Evolutionary conservation across 1,140 invertebrate genomes (phyloP), one percentile per base, ranked within the genome.

Genomic region (Hylaeus volcanicus): DNA sequence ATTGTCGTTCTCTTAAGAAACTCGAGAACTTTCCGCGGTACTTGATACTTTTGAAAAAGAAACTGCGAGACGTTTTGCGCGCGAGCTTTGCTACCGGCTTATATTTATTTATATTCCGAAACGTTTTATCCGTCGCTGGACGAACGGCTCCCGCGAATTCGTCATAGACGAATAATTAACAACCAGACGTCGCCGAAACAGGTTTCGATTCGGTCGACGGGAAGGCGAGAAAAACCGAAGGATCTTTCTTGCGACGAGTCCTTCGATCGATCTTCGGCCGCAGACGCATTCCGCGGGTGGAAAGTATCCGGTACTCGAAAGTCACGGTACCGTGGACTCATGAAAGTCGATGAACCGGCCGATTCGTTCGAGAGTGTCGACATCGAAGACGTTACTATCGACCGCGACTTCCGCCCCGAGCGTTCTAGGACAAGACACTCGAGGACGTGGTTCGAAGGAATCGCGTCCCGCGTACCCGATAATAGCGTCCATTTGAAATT

Each of bases 311-410:
- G 63, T 73, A 79, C 72, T 84, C 75, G 72, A 81, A 86, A 87
- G 75, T 84, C 85, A 84, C 84, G 82, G 79, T 85, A 83, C 76
- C 65, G 78, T 63, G 82, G 79, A 79, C 86, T 87, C 86, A 87
- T 87, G 86, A 87, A 87, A 87, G 86, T 87, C 86, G 86, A 87
- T 87, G 86, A 87, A 87, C 81, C 84, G 71, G 60, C 74, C 71
- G 78, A 81, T 82, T 86, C 84, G 79, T 74, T 74, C 64, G 78
- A 70, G 48, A 37, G 66, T 74, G 74, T 74, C 64, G 65, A 82
- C 74, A 37, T 55, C 56, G 65, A 55, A 69, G 74, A 74, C 64
- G 73, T 86, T 79, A 55, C 74, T 48, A 61, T 60, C 69, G 55
- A 72, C 39, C 74, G 43, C 58, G 55, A 81, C 78, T 74, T 86